phyloP scores from a whole-genome alignment of 2,113 vertebrate genomes.

The Motacilla alba region DNA sequence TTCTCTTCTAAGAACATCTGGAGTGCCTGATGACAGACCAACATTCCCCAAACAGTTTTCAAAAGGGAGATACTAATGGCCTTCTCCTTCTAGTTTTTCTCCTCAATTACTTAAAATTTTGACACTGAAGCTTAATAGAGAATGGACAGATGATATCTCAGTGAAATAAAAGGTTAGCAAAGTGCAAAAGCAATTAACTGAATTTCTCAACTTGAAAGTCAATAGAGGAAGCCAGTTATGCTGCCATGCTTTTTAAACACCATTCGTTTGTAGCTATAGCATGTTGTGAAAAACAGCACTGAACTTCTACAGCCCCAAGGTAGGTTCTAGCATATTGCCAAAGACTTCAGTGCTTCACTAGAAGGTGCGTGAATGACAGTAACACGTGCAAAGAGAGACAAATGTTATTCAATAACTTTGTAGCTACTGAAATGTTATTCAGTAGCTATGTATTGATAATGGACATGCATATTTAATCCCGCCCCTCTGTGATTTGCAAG shows the following conservation, averaged over 20 bases:
- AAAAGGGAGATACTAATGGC: not conserved
- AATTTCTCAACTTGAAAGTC: not conserved
- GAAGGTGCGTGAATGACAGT: not conserved
- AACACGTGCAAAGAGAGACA: not conserved
- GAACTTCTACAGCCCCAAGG: not conserved
- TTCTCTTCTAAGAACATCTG: not conserved
- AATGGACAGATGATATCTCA: not conserved
- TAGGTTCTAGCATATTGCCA: not conserved
- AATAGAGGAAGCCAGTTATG: not conserved
- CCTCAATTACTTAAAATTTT: not conserved
- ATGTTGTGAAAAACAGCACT: not conserved
- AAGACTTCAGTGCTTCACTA: not conserved
- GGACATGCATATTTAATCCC: not conserved
- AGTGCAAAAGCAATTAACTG: not conserved
- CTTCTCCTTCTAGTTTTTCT: not conserved
- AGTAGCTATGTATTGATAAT: not conserved
- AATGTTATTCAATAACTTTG: not conserved
- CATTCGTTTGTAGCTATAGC: not conserved
- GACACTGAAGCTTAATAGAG: not conserved
- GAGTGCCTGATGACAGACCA: not conserved
- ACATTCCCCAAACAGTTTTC: not conserved
- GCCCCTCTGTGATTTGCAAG: not conserved
- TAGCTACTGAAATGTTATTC: not conserved
- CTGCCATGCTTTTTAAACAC: not conserved
- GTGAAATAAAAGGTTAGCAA: not conserved